A percentile compares a stretch with the other conserved stretches of the same genome.
Evolutionary conservation across 2,888 invertebrate species (phyloP).

Genomic region (Anthophora plumipes): DNA sequence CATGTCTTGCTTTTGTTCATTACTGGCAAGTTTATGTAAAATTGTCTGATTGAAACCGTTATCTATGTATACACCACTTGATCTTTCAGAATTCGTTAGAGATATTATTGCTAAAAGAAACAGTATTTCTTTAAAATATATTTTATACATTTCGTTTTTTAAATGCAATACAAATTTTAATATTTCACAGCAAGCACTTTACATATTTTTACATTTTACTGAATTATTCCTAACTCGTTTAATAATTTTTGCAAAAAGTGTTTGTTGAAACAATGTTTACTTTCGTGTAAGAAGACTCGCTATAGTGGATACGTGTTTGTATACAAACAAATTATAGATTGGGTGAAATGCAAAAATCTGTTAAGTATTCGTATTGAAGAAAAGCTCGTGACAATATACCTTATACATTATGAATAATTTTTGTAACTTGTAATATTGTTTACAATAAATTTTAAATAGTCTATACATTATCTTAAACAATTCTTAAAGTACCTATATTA

Average conservation of each 20-base stretch:
- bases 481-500: background rate
- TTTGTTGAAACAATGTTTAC: constrained; percentile 27
- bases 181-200: background rate
- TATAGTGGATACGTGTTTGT: constrained; percentile 27
- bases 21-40: constrained; percentile 89
- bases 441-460: constrained; percentile 7
- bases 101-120: constrained; percentile 20
- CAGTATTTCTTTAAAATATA: constrained; percentile 31
- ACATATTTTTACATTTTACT: constrained; percentile 1
- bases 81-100: constrained; percentile 23
- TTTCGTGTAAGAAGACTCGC: constrained; percentile 6
- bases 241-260: background rate
- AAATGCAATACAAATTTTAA: background rate
- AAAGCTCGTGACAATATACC: background rate
- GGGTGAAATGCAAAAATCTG: background rate
- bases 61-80: constrained; percentile 90
- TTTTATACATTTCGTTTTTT: constrained; percentile 36
- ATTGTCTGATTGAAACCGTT: constrained; percentile 93
- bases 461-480: background rate
- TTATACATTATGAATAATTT: background rate
- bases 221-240: background rate
- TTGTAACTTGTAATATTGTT: constrained; percentile 2
- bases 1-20: constrained; percentile 90
- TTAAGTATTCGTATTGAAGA: constrained; percentile 1
- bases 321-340: constrained; percentile 28